phyloP scores from a whole-genome alignment of 2,113 vertebrate genomes.

The Tragelaphus scriptus region DNA sequence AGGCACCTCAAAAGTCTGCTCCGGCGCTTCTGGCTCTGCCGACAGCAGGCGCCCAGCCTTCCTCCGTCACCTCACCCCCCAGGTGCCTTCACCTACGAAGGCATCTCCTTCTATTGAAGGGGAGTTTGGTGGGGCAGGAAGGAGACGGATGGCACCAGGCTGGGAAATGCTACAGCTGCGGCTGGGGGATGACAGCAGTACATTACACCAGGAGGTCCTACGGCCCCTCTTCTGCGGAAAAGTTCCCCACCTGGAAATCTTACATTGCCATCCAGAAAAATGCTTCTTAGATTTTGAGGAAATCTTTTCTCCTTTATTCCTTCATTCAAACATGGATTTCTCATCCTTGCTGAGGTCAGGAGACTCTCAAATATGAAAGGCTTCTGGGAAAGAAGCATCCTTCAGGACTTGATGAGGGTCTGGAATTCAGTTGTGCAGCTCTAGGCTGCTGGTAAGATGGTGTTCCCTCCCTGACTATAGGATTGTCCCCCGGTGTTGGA shows the following conservation, averaged over 20 bases:
- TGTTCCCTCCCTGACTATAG: no score
- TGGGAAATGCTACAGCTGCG: background rate
- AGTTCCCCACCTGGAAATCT: background rate
- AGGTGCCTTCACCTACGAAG: slow-evolving; percentile 66
- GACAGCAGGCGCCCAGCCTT: background rate
- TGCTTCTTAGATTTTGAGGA: background rate
- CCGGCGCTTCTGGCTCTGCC: slow-evolving; percentile 21
- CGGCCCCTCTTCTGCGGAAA: rapidly evolving
- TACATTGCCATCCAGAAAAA: background rate
- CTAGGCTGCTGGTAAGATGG: background rate
- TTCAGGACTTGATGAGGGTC: background rate
- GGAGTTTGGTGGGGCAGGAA: background rate
- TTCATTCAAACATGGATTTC: background rate
- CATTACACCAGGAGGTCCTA: background rate
- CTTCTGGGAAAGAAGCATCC: background rate
- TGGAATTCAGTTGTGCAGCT: background rate
- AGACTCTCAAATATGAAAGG: background rate
- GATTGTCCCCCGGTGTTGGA: background rate
- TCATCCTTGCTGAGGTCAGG: background rate
- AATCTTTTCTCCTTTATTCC: background rate
- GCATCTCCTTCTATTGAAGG: slow-evolving; percentile 75
- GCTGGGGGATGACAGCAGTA: background rate
- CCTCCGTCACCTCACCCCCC: background rate
- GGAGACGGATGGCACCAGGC: rapidly evolving
- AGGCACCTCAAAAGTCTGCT: slow-evolving; percentile 84